Evolutionary conservation across 2,888 invertebrate species (phyloP), one percentile per base, ranked within the genome.

Genomic region (Pachydiplax longipennis): DNA sequence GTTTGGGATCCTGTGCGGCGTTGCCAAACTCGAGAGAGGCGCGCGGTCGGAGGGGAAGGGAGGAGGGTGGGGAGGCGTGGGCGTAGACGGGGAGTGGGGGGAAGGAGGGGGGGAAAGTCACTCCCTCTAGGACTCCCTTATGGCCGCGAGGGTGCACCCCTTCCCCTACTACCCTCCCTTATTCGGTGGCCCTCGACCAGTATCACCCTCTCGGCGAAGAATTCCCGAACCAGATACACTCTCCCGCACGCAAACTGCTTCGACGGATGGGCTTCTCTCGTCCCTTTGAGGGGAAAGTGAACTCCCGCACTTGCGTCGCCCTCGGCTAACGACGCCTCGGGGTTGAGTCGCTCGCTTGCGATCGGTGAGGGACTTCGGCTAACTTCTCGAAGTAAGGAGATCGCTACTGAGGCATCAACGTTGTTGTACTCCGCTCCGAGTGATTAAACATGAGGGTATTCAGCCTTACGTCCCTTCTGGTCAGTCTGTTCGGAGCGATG

Each of bases 121-220:
- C 58, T 35, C 61, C 37, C 87, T 37, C 58, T 83, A 53, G 53
- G 53, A 53, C 53, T 35, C 83, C 83, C 83, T 37, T 37, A 35
- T 18, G 37, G 18, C 31, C 12, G 53, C n/a, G 48, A 48, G 40
- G 58, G 35, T 58, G 31, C 53, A 53, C 31, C 22, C 15, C 35
- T 22, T 61, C 87, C 18, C n/a, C 90, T 90, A 8, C 80, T 61
- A 37, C 18, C n/a, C 90, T 90, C 18, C 80, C n/a, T 6, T 90
- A 8, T 35, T 90, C 4, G 83, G 53, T 90, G 91, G 82, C 73
- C 91, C 83, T 83, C 90, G 83, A 31, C n/a, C 13, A 12, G 18
- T 31, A 25, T 83, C 91, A 81, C 73, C 91, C 65, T 91, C 90
- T 73, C 91, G 91, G 81, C 90, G 90, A 90, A 37, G 81, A 82